A percentile compares a stretch with the other conserved stretches of the same genome.
Conservation (phyloP, 2,888 invertebrate species). For the Melanostoma scalare region DNA sequence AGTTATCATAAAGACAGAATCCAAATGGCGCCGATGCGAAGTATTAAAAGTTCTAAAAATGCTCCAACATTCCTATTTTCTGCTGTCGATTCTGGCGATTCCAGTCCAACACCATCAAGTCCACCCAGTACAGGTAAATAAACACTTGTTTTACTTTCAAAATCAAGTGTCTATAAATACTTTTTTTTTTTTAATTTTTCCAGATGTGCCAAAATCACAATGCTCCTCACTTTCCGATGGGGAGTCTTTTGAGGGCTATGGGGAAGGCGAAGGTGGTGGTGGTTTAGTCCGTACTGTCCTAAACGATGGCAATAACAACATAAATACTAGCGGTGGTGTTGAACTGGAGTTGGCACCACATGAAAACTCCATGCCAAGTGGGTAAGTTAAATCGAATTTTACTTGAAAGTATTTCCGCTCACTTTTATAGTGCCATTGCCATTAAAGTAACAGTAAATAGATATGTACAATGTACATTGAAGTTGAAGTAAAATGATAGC, state of each 20-base stretch:
- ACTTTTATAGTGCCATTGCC: too few species aligned
- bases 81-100: constrained; percentile 78
- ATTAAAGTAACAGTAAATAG: too few species aligned
- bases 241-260: constrained; percentile 92
- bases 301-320: constrained; percentile 78
- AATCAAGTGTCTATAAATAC: background rate
- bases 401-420: too few species aligned
- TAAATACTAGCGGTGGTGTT: constrained; percentile 78
- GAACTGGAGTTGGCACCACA: constrained; percentile 82
- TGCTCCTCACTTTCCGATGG: constrained; percentile 87
- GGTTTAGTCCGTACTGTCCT: constrained; percentile 58
- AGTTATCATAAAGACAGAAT: constrained; percentile 21
- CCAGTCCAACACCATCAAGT: constrained; percentile 81
- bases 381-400: constrained; percentile 59
- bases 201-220: constrained; percentile 81
- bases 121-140: constrained; percentile 81
- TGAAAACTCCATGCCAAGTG: constrained; percentile 77
- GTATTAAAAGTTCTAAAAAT: constrained; percentile 75
- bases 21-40: constrained; percentile 80
- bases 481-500: too few species aligned
- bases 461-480: too few species aligned
- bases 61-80: constrained; percentile 75
- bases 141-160: background rate
- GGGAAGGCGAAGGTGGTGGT: constrained; percentile 83
- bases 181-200: constrained; percentile 6